A percentile compares a stretch with the other conserved stretches of the same genome.
Evolutionary conservation across 2,113 vertebrate species (phyloP).

Genomic region (Acrocephalus arundinaceus): DNA sequence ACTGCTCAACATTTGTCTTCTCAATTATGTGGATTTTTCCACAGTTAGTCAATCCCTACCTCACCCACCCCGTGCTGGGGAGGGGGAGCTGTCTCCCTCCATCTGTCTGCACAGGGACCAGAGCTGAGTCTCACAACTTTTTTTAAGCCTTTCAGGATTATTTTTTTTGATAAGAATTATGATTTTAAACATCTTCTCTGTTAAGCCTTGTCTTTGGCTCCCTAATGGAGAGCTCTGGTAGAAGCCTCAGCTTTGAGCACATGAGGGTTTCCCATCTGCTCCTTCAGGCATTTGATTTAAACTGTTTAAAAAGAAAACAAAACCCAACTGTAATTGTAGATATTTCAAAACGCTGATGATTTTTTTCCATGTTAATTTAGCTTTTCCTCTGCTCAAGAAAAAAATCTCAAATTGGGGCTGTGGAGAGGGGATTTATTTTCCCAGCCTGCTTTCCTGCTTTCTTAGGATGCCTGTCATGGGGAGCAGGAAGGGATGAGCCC

Average conservation of each 20-base stretch:
- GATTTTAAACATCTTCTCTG: neutral
- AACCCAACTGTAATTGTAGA: neutral
- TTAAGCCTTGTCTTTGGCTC: neutral
- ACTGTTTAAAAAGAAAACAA: constrained; percentile 49
- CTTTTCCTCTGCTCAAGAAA: neutral
- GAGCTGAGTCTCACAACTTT: neutral
- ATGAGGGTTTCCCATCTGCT: constrained; percentile 9
- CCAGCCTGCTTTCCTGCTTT: neutral
- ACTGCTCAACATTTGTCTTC: constrained; percentile 64
- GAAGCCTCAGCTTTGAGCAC: neutral
- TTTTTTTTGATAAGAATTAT: neutral
- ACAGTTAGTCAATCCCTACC: constrained; percentile 51
- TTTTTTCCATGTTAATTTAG: constrained; percentile 35
- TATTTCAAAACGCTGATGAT: constrained; percentile 22
- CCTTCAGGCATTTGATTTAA: constrained; percentile 10
- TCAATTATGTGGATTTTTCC: constrained; percentile 68
- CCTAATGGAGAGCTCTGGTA: neutral
- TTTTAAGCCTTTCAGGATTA: neutral
- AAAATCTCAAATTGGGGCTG: neutral
- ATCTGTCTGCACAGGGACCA: neutral
- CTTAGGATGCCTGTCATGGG: neutral
- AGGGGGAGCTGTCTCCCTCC: constrained; percentile 6
- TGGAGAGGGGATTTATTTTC: neutral
- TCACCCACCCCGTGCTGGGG: neutral
- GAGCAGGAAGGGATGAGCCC: neutral